Base-by-base conservation (phyloP, 2,888 invertebrate genomes). In the Drosophila nr. medialis region DNA sequence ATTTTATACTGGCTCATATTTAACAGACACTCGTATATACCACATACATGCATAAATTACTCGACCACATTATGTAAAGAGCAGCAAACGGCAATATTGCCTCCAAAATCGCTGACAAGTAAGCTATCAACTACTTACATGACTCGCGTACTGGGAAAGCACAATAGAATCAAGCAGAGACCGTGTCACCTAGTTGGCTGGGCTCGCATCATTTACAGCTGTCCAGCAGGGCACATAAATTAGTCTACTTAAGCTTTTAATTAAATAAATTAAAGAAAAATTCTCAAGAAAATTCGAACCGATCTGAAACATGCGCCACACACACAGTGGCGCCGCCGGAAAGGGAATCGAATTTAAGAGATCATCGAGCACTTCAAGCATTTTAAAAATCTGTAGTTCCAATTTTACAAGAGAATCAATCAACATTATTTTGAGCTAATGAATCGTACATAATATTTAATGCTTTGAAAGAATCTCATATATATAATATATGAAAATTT, bases 171-270 rank as follows among this genome's bases (percentile, higher is more conserved):
- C 58, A 42, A 29, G 21, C 27, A 38, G 40, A 55, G 51, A 27
- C 55, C 24, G 24, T 59, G 66, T 58, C 42, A 32, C 30, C 50
- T 18, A 40, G 48, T 36, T 59, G 42, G 51, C 24, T 40, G 53
- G 10, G 40, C 24, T 40, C 45, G 49, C 65, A 72, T 64, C 60
- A 75, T 65, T 79, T 73, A 68, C 64, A 62, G 74, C 65, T 54
- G 63, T 49, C 64, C 69, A 64, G 59, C 72, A 51, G 63, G 53
- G 50, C 63, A 56, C 64, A 82, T 81, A 85, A 85, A 81, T 85
- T 81, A 77, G 74, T 79, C 76, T 68, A 72, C 71, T 85, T 81
- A 85, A 79, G 73, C 80, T 67, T 72, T 82, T 83, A 85, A 86
- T 87, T 83, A 83, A 87, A 81, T 79, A 65, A 85, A 83, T 77